These are phyloP conservation scores for Kryptolebias marmoratus DNA, from an alignment of 2,113 vertebrate genomes.

Conservation along the genomic window DNA sequence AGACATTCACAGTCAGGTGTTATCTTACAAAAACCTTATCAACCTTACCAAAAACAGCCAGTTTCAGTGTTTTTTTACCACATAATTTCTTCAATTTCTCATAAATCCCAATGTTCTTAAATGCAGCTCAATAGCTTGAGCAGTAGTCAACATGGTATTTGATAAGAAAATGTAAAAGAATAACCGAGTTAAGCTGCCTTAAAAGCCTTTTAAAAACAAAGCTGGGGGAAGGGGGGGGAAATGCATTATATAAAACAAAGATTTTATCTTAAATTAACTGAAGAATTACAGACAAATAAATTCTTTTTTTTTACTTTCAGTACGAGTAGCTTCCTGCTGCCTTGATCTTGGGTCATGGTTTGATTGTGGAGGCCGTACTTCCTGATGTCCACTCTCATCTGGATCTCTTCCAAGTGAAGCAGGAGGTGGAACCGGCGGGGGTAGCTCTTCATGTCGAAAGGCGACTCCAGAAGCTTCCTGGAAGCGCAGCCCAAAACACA, in stretches of 20 bases:
- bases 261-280: too few species aligned
- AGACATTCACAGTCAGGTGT: too few species aligned
- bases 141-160: too few species aligned
- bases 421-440: conserved; percentile 81
- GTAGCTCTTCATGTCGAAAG: conserved; percentile 82
- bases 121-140: too few species aligned
- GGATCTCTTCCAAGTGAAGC: conserved; percentile 91
- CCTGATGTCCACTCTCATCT: conserved; percentile 90
- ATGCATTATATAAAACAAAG: not conserved
- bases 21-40: too few species aligned
- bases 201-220: too few species aligned
- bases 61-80: not conserved
- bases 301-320: conserved; percentile 79
- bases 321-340: conserved; percentile 75
- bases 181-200: too few species aligned
- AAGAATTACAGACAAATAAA: not conserved
- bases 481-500: not conserved
- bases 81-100: too few species aligned
- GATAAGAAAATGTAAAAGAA: too few species aligned
- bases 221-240: too few species aligned
- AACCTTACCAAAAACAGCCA: not conserved
- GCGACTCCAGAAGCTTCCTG: conserved; percentile 80
- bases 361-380: conserved; percentile 84
- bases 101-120: too few species aligned
- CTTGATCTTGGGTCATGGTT: conserved; percentile 80